Percentiles rank a stretch among this genome's conserved stretches.
phyloP scores from a whole-genome alignment of 2,113 vertebrate species.

The Pseudois nayaur region DNA sequence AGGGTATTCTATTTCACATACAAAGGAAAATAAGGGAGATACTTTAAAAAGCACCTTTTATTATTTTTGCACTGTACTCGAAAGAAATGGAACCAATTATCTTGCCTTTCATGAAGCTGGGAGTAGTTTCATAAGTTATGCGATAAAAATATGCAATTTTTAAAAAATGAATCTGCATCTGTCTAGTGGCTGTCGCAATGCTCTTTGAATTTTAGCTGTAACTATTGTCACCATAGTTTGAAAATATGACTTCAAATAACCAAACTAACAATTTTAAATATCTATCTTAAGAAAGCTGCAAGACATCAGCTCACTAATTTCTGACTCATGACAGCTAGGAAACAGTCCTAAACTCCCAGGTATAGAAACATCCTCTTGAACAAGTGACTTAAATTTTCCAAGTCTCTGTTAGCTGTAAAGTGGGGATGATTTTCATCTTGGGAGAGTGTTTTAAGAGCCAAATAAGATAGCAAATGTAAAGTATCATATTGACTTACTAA shows the following conservation, averaged over 20 bases:
- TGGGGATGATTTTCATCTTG: background rate
- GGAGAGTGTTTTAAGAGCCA: background rate
- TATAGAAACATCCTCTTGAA: background rate
- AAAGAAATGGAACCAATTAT: background rate
- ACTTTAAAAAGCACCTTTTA: background rate
- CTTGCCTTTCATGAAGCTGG: background rate
- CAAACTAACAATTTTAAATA: background rate
- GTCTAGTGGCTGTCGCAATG: background rate
- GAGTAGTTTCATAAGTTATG: background rate
- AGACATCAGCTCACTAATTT: background rate
- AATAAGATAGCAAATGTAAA: background rate
- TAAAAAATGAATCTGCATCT: background rate
- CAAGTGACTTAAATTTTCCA: background rate
- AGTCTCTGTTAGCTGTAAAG: background rate
- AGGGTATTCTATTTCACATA: background rate
- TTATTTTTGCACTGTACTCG: background rate
- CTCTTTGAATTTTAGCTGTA: background rate
- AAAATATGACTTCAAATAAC: background rate
- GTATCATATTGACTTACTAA: background rate
- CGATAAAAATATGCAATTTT: background rate
- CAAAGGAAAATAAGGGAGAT: background rate
- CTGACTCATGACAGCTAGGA: background rate
- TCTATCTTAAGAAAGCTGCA: background rate
- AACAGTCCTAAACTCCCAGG: background rate
- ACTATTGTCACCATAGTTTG: background rate